Evolutionary conservation across 2,797 vertebrate genomes (phyloP).

Genomic region (Ctenopoma kingsleyae): DNA sequence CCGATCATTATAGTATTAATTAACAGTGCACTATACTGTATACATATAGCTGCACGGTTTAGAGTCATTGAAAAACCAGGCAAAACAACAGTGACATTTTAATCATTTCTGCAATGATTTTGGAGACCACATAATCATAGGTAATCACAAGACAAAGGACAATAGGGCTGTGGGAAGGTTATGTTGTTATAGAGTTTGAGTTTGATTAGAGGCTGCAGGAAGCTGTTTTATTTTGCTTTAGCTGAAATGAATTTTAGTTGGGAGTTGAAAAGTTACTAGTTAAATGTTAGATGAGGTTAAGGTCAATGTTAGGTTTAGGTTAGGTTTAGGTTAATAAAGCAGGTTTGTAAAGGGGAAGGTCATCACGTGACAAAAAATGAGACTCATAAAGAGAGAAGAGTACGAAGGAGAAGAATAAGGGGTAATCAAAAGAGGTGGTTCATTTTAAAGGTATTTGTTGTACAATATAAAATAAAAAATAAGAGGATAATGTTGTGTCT

Average conservation of each 20-base stretch:
- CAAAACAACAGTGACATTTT: slow-evolving; percentile 74
- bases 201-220: slow-evolving; percentile 86
- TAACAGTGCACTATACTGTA: not conserved
- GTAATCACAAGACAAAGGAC: slow-evolving; percentile 76
- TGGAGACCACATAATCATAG: slow-evolving; percentile 64
- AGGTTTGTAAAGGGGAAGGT: slow-evolving; percentile 77
- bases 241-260: slow-evolving; percentile 67
- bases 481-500: not conserved
- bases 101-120: slow-evolving; percentile 56
- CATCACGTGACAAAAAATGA: slow-evolving; percentile 30
- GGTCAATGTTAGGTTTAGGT: slow-evolving; percentile 76
- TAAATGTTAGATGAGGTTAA: slow-evolving; percentile 79
- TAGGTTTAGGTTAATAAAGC: slow-evolving; percentile 88
- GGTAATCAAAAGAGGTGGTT: slow-evolving; percentile 10
- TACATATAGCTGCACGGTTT: slow-evolving; percentile 6
- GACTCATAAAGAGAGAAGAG: slow-evolving; percentile 26
- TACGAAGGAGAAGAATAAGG: not conserved
- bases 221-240: slow-evolving; percentile 73
- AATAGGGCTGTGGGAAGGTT: slow-evolving; percentile 72
- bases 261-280: slow-evolving; percentile 65
- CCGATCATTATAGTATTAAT: not conserved
- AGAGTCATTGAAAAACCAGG: slow-evolving; percentile 74
- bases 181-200: slow-evolving; percentile 83
- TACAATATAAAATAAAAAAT: slow-evolving; percentile 8
- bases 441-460: slow-evolving; percentile 29